Base-by-base conservation (phyloP, 2,113 vertebrate species). In the Eolophus roseicapilla region DNA sequence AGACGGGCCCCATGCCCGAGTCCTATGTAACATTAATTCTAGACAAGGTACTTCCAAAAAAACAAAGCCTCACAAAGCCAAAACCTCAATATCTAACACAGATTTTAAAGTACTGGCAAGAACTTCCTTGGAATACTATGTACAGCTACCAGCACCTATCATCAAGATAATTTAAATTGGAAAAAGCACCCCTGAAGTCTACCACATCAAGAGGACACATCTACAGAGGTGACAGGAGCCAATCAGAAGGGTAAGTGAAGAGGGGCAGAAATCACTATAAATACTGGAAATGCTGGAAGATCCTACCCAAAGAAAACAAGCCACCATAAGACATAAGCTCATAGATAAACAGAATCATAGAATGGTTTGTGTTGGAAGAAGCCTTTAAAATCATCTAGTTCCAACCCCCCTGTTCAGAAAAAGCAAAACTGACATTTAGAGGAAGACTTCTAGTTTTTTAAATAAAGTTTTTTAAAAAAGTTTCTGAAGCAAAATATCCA, bases 131-230 rank as follows among this genome's bases (percentile, higher is more conserved):
- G 33, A 83, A 91, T 29, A 41, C 23, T 17, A 5, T 1, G 3
- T 49, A 43, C 20, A 43, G 53, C 16, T 44, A 76, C 17, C 46
- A 77, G 24, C 35, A 71, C 5, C 21, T 46, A 76, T 5, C 6
- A 71, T 2, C 0, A 2, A 78, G 27, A 11, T 4, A 50, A 70
- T 8, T 49, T 19, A 41, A 86, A 85, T 0, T 5, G 12, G 50
- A 57, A 78, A 13, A 78, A 77, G 27, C 0, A 0, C 6, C 35
- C 52, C 17, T 9, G 12, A 52, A 84, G 18, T 17, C 28, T 33
- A 5, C 35, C 10, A n/a, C 6, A 33, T 11, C 19, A 55, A 20
- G 25, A 65, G 2, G 89, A 18, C 24, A 4, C 0, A 14, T 13
- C 21, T n/a, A 87, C 39, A 82, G 27, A 71, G 12, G 35, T 0